These are phyloP conservation scores for Dolomedes plantarius DNA, from an alignment of 2,888 invertebrate genomes.

Conservation along the genomic window DNA sequence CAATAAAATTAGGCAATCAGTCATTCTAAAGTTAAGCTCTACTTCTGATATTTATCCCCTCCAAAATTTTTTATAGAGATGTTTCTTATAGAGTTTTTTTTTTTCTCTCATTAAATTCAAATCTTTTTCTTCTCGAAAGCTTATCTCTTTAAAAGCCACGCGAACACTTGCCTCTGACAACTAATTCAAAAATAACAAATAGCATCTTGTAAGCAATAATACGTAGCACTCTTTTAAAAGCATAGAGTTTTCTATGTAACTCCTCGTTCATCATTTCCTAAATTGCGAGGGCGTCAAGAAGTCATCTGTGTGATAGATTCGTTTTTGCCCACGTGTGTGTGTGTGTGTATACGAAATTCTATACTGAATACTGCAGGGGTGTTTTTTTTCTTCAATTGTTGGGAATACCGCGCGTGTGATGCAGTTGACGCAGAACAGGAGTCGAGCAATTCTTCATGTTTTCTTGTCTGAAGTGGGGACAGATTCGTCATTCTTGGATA, in stretches of 20 bases:
- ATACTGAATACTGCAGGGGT: neutral
- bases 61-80: too few species aligned
- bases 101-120: too few species aligned
- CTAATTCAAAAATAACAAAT: neutral
- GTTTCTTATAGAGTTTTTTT: too few species aligned
- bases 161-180: neutral
- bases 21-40: too few species aligned
- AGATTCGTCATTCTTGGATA: too few species aligned
- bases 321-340: conserved; percentile 1
- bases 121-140: too few species aligned
- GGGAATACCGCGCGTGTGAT: neutral
- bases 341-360: neutral
- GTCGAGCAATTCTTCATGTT: neutral
- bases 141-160: too few species aligned
- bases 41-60: too few species aligned
- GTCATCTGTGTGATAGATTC: conserved; percentile 49
- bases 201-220: conserved; percentile 21
- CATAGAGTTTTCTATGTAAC: neutral
- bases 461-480: neutral
- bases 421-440: neutral
- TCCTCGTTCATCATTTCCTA: conserved; percentile 59
- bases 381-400: neutral
- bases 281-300: conserved; percentile 47
- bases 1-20: too few species aligned
- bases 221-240: conserved; percentile 29